Evolutionary conservation across 2,797 vertebrate genomes (phyloP).

Genomic region (Oophaga sylvatica): DNA sequence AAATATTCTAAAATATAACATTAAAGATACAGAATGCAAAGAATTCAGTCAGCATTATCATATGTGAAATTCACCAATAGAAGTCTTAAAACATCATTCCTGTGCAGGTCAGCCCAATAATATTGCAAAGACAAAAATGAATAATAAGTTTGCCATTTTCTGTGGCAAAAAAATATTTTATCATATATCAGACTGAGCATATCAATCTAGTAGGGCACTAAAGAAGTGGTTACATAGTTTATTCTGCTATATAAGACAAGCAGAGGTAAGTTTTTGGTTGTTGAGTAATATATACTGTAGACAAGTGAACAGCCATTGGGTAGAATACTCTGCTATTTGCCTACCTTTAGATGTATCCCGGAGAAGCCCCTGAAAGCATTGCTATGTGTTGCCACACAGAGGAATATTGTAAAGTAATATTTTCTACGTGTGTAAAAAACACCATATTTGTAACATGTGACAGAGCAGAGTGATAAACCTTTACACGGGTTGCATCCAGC

Average conservation of each 20-base stretch:
- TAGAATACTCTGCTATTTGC: not conserved
- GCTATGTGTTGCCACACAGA: not conserved
- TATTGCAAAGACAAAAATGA: no score
- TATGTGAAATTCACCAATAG: not conserved
- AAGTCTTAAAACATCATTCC: not conserved
- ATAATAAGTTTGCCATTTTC: not conserved
- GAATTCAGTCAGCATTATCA: not conserved
- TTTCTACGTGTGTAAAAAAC: constrained; percentile 6
- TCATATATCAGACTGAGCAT: not conserved
- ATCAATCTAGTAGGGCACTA: no score
- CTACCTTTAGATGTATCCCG: constrained; percentile 29
- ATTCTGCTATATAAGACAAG: not conserved
- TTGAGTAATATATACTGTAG: not conserved
- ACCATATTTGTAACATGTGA: constrained; percentile 32
- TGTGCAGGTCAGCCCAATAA: not conserved
- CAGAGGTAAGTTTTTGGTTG: not conserved
- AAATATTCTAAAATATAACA: no score
- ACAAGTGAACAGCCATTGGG: not conserved
- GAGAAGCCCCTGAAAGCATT: not conserved
- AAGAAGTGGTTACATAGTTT: not conserved
- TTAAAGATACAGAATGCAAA: not conserved
- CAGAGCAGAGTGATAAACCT: constrained; percentile 26
- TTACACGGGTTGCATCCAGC: constrained; percentile 47
- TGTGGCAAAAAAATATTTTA: no score
- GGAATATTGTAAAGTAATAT: constrained; percentile 11